These are phyloP conservation scores for Drosophila neocordata DNA, from an alignment of 1,140 invertebrate species.

Conservation along the genomic window DNA sequence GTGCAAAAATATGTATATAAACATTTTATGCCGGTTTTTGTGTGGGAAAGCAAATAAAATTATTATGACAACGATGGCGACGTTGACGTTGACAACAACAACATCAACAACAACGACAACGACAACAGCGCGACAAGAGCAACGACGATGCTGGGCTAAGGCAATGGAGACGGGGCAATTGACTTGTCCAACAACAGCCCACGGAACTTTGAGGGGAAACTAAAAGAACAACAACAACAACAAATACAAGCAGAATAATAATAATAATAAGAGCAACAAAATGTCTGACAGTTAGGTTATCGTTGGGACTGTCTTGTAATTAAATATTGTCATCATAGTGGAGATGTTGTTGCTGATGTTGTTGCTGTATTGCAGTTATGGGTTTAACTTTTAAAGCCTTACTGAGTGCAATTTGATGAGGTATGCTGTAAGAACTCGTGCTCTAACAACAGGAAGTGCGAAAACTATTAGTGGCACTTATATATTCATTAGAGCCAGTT, in stretches of 20 bases:
- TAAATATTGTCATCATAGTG: slow-evolving; percentile 74
- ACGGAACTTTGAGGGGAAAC: slow-evolving; percentile 28
- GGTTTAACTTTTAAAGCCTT: slow-evolving; percentile 33
- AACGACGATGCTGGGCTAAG: slow-evolving; percentile 29
- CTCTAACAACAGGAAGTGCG: slow-evolving; percentile 71
- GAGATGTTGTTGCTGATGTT: slow-evolving; percentile 20
- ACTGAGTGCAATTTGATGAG: slow-evolving; percentile 58
- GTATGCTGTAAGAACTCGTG: slow-evolving; percentile 23
- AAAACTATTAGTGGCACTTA: slow-evolving; percentile 81
- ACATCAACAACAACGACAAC: slow-evolving; percentile 33
- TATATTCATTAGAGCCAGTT: slow-evolving; percentile 81
- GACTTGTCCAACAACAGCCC: slow-evolving; percentile 45
- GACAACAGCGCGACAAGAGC: slow-evolving; percentile 27
- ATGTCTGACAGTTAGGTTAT: slow-evolving; percentile 48
- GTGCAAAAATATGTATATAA: slow-evolving; percentile 48
- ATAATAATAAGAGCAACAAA: slow-evolving; percentile 7
- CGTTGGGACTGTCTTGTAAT: slow-evolving; percentile 54
- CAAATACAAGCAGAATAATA: not conserved
- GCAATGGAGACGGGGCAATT: slow-evolving; percentile 45
- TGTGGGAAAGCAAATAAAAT: slow-evolving; percentile 77
- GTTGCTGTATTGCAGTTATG: slow-evolving; percentile 22
- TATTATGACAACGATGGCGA: slow-evolving; percentile 62
- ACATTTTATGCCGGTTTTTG: slow-evolving; percentile 53
- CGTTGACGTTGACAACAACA: slow-evolving; percentile 33
- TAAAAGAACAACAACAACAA: not conserved